A percentile compares a stretch with the other conserved stretches of the same genome.
phyloP scores from a whole-genome alignment of 2,888 invertebrate genomes.

The Cryptops parisi region DNA sequence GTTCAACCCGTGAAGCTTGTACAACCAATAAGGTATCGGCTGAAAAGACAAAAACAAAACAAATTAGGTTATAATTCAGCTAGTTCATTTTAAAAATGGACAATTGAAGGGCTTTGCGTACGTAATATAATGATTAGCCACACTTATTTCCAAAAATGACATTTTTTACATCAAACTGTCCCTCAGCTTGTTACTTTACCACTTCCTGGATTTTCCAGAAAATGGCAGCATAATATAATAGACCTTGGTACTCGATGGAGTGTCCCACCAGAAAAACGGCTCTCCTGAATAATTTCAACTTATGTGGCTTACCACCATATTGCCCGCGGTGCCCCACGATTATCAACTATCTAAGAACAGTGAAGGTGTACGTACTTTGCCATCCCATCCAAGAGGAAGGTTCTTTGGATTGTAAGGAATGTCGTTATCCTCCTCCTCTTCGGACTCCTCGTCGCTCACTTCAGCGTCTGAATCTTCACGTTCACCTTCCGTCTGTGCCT shows the following conservation, averaged over 20 bases:
- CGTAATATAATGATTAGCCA: not conserved
- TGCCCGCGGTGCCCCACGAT: too few relatives aligned
- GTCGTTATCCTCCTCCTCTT: slow-evolving; percentile 74
- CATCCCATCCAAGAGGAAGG: slow-evolving; percentile 97
- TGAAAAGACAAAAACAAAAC: slow-evolving; percentile 34
- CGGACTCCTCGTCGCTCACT: slow-evolving; percentile 45
- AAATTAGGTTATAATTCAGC: slow-evolving; percentile 4
- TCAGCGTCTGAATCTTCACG: slow-evolving; percentile 82
- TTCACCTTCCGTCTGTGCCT: slow-evolving; percentile 88
- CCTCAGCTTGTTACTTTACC: too few relatives aligned
- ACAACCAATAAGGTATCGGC: slow-evolving; percentile 86
- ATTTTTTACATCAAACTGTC: not conserved
- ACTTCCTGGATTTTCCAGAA: too few relatives aligned
- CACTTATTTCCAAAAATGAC: too few relatives aligned
- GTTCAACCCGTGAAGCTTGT: slow-evolving; percentile 96
- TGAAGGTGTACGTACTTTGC: too few relatives aligned
- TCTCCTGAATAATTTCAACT: too few relatives aligned
- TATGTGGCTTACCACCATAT: too few relatives aligned
- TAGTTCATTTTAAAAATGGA: not conserved
- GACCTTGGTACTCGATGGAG: too few relatives aligned
- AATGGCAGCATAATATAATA: too few relatives aligned
- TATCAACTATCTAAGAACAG: too few relatives aligned
- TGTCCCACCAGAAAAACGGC: too few relatives aligned
- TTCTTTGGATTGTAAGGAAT: slow-evolving; percentile 99
- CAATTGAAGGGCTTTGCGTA: not conserved